Evolutionary conservation across 2,888 invertebrate species (phyloP), one percentile per base, ranked within the genome.

Genomic region (Helleia helle): DNA sequence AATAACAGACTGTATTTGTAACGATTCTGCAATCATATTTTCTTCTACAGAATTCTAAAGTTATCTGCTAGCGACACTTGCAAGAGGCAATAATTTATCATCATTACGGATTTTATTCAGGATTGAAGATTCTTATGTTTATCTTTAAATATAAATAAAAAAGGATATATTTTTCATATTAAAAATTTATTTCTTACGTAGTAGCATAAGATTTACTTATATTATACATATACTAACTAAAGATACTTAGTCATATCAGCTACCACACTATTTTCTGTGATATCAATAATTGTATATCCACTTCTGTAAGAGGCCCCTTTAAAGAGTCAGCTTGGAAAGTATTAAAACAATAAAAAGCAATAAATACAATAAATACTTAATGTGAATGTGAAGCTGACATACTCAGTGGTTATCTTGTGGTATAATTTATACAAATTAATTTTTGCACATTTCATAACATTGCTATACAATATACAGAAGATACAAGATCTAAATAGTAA

Each of bases 181-280:
- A 74, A 71, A 79, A 81, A 74, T 75, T 69, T 80, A 81, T 81
- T 81, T 65, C 83, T 83, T 83, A 81, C 71, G 70, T 74, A n/a
- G n/a, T n/a, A 75, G 71, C 76, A 62, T 72, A 75, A 72, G 56
- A 68, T 76, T 79, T 71, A 65, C 81, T 80, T 80, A 80, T 52
- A 62, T 72, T 77, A 75, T 60, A n/a, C n/a, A n/a, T n/a, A 56
- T 61, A 70, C 65, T 70, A 71, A 71, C 69, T 74, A 71, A 72
- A 69, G 43, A 57, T 70, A 51, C 70, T 77, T 76, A 80, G 68
- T 69, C 69, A 65, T 69, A 72, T 67, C 69, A 73, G 74, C 80
- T 71, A 77, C 75, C 71, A 71, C 71, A 73, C 73, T 76, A 74
- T n/a, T n/a, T n/a, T n/a, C n/a, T 46, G 48, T 53, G 51, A 42